phyloP scores from a whole-genome alignment of 64 coral and sea anemone species.

The Acropora tenuis region DNA sequence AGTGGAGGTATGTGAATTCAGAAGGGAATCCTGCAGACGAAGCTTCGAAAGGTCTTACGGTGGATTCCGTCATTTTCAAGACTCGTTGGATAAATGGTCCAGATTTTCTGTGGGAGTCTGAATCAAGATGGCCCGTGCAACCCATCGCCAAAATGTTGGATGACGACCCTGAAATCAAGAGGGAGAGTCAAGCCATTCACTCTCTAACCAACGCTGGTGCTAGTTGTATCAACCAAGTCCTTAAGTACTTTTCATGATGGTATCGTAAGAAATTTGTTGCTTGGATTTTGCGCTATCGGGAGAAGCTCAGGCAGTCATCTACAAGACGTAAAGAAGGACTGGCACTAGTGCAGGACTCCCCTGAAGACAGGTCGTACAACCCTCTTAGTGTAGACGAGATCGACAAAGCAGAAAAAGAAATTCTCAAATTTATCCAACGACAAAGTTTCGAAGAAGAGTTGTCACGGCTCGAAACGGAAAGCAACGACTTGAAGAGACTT shows the following conservation, averaged over 20 bases:
- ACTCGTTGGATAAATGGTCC: not conserved
- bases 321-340: not conserved
- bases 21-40: too few relatives aligned
- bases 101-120: constrained; percentile 27
- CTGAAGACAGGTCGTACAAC: not conserved
- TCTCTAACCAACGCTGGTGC: not conserved
- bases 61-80: too few relatives aligned
- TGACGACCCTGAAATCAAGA: too few relatives aligned
- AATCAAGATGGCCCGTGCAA: constrained; percentile 27
- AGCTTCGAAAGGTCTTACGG: too few relatives aligned
- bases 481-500: not conserved
- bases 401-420: too few relatives aligned
- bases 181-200: not conserved
- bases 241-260: constrained; percentile 27
- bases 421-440: too few relatives aligned
- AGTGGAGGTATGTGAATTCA: too few relatives aligned
- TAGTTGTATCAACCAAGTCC: not conserved
- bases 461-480: not conserved
- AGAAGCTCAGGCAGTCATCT: not conserved
- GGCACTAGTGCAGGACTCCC: not conserved
- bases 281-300: constrained; percentile 19
- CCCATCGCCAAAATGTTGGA: not conserved
- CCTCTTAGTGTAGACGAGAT: not conserved
- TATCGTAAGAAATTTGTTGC: constrained; percentile 25
- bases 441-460: too few relatives aligned